Evolutionary conservation across 37 sponge, comb jelly and placozoan species (phyloP).

Genomic region (Hexactinellida sp.): DNA sequence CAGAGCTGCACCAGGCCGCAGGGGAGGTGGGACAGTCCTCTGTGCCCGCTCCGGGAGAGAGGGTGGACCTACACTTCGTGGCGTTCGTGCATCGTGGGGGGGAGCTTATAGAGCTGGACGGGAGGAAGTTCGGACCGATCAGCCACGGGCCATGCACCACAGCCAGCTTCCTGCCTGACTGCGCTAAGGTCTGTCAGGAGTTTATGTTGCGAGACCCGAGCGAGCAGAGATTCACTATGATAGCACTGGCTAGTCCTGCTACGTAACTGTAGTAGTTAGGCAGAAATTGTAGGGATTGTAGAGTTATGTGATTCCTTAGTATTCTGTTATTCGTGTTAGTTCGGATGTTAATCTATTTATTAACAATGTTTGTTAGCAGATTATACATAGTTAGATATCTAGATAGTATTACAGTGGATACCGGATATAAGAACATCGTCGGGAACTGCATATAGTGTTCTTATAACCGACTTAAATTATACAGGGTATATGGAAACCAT

Average conservation of each 20-base stretch:
- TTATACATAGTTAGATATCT: too few relatives aligned
- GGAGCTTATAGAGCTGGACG: slow-evolving; percentile 85
- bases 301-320: too few relatives aligned
- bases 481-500: too few relatives aligned
- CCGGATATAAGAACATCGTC: too few relatives aligned
- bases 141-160: slow-evolving; percentile 70
- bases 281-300: too few relatives aligned
- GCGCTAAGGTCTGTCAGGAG: slow-evolving; percentile 58
- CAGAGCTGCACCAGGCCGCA: slow-evolving; percentile 69
- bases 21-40: slow-evolving; percentile 76
- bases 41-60: slow-evolving; percentile 57
- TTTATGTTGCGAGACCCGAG: slow-evolving; percentile 80
- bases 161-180: slow-evolving; percentile 65
- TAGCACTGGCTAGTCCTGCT: slow-evolving; percentile 53
- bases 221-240: slow-evolving; percentile 76
- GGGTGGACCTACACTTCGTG: slow-evolving; percentile 81
- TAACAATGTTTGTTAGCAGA: too few relatives aligned
- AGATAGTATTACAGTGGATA: too few relatives aligned
- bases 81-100: slow-evolving; percentile 75
- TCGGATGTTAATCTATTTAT: too few relatives aligned
- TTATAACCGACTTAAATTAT: too few relatives aligned
- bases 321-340: too few relatives aligned
- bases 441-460: too few relatives aligned
- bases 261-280: too few relatives aligned
- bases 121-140: slow-evolving; percentile 58